Conservation (phyloP, 2,113 vertebrate genomes). For the Turnix velox region DNA sequence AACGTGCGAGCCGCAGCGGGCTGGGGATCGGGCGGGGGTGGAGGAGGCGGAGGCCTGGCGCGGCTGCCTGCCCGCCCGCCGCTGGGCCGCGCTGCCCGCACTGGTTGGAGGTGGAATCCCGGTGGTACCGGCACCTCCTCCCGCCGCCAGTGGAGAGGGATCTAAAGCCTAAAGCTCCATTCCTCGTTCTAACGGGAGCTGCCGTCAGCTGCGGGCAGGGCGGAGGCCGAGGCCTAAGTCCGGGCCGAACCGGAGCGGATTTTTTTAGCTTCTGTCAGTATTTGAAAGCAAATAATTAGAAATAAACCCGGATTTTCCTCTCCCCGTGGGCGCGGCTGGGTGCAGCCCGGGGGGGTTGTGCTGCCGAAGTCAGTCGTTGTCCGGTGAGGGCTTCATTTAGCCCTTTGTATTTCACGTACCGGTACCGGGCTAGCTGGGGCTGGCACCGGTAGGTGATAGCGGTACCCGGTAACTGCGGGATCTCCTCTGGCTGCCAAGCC, state of each 20-base stretch:
- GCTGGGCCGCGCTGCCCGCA: neutral
- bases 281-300: neutral
- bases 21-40: neutral
- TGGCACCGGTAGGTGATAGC: neutral
- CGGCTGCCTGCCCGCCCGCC: neutral
- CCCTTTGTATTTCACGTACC: no score
- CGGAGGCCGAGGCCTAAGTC: neutral
- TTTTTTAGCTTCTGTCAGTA: no score
- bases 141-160: no score
- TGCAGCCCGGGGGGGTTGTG: no score
- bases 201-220: neutral
- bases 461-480: constrained; percentile 49
- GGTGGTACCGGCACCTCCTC: neutral
- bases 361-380: no score
- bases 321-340: neutral
- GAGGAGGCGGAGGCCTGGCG: neutral
- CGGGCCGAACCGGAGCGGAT: neutral
- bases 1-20: neutral
- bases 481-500: constrained; percentile 27
- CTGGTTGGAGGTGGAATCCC: neutral
- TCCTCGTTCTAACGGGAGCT: neutral
- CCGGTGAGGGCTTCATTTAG: no score
- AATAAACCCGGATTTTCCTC: neutral
- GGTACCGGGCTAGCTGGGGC: neutral
- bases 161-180: neutral